Percentiles rank a stretch among this genome's conserved stretches.
Evolutionary conservation across 2,888 invertebrate genomes (phyloP).

Genomic region (Ganaspis brasiliensis): DNA sequence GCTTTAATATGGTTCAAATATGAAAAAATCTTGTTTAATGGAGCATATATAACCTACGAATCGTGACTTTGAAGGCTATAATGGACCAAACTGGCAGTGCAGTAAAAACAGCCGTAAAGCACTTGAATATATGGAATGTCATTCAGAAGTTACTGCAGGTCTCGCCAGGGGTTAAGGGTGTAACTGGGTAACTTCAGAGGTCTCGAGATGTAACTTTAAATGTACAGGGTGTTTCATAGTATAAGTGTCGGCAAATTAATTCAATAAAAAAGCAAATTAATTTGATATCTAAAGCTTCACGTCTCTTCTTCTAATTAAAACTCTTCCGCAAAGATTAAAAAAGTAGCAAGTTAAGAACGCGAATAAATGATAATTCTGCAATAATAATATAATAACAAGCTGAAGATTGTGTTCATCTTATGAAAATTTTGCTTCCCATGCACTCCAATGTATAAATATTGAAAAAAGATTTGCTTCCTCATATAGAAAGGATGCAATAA

Average conservation of each 20-base stretch:
- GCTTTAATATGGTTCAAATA: slow-evolving; percentile 25
- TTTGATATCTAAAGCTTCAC: no score
- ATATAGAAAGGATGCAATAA: no score
- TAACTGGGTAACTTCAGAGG: slow-evolving; percentile 14
- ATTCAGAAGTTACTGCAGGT: slow-evolving; percentile 52
- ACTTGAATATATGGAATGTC: slow-evolving; percentile 53
- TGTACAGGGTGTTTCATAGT: background rate
- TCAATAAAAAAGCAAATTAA: no score
- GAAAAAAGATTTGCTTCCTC: no score
- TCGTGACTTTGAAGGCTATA: slow-evolving; percentile 49
- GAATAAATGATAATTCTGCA: no score
- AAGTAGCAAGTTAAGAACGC: no score
- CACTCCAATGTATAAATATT: no score
- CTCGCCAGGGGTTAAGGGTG: slow-evolving; percentile 41
- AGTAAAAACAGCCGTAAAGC: slow-evolving; percentile 59
- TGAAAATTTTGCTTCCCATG: no score
- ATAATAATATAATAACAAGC: no score
- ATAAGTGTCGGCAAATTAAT: background rate
- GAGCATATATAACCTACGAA: slow-evolving; percentile 48
- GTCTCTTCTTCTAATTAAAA: no score
- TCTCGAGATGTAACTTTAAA: slow-evolving; percentile 18
- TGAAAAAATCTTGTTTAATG: slow-evolving; percentile 18
- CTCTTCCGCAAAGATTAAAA: no score
- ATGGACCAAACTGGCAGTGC: slow-evolving; percentile 52
- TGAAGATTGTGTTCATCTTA: no score